These are phyloP conservation scores for Pristionchus japonicus DNA, from an alignment of 2,888 invertebrate species.

Conservation along the genomic window DNA sequence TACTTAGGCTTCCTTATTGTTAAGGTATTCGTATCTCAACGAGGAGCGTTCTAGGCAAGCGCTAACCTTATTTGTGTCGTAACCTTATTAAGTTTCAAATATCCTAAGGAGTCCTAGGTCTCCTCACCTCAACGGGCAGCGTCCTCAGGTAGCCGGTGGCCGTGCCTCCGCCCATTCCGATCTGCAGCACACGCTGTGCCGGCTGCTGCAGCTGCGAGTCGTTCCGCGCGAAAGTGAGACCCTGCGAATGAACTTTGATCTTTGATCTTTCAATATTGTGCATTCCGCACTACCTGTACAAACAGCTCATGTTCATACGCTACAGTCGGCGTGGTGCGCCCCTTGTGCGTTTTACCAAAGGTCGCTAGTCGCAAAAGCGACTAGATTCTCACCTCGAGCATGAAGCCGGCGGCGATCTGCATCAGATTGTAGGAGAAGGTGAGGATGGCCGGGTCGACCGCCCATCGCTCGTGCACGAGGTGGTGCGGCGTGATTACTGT, in stretches of 20 bases:
- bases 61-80: too few relatives aligned
- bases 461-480: slow-evolving; percentile 7
- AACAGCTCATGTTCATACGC: too few relatives aligned
- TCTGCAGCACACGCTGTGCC: slow-evolving; percentile 27
- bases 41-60: too few relatives aligned
- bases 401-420: slow-evolving; percentile 42
- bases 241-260: too few relatives aligned
- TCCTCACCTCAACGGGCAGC: slow-evolving; percentile 1
- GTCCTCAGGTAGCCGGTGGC: not conserved
- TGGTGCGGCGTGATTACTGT: slow-evolving; percentile 38
- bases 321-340: too few relatives aligned
- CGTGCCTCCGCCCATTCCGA: slow-evolving; percentile 42
- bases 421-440: slow-evolving; percentile 31
- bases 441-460: not conserved
- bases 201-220: not conserved
- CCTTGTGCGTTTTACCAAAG: too few relatives aligned
- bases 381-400: slow-evolving; percentile 37
- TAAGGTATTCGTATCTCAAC: too few relatives aligned
- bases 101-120: not conserved
- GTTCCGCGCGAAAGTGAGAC: not conserved
- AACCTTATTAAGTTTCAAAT: not conserved
- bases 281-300: too few relatives aligned
- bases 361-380: too few relatives aligned
- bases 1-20: too few relatives aligned
- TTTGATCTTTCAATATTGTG: too few relatives aligned